phyloP scores from a whole-genome alignment of 2,888 invertebrate species.

The Camponotus fellah region DNA sequence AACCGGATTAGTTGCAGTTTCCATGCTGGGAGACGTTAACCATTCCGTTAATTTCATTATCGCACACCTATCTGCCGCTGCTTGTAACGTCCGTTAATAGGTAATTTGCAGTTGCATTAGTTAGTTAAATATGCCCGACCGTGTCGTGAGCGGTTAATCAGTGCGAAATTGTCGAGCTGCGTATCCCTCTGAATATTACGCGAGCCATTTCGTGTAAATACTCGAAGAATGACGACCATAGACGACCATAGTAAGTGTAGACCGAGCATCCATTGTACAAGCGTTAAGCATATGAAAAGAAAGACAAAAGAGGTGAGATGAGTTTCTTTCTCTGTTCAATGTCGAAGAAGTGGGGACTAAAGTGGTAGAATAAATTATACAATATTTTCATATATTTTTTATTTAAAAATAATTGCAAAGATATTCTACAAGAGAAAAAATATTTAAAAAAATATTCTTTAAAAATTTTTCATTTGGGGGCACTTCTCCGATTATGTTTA shows the following conservation, averaged over 20 bases:
- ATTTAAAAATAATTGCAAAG: too few relatives aligned
- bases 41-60: constrained; percentile 81
- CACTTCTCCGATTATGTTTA: background rate
- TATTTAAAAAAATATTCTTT: too few relatives aligned
- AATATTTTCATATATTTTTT: too few relatives aligned
- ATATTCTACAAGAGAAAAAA: too few relatives aligned
- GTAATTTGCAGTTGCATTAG: constrained; percentile 82
- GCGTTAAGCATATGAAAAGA: too few relatives aligned
- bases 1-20: constrained; percentile 77
- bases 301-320: too few relatives aligned
- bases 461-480: too few relatives aligned
- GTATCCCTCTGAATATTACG: constrained; percentile 31
- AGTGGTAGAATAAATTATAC: too few relatives aligned
- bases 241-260: too few relatives aligned
- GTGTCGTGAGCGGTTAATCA: constrained; percentile 74
- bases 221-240: constrained; percentile 47
- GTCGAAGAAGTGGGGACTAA: too few relatives aligned
- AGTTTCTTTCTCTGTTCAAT: too few relatives aligned
- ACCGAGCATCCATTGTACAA: too few relatives aligned
- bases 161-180: constrained; percentile 68
- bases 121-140: constrained; percentile 79
- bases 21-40: constrained; percentile 76
- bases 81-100: constrained; percentile 81
- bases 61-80: constrained; percentile 74
- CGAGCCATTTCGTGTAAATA: constrained; percentile 43